phyloP scores from a whole-genome alignment of 2,797 vertebrate species.

The Sebastes kiyomatsui region DNA sequence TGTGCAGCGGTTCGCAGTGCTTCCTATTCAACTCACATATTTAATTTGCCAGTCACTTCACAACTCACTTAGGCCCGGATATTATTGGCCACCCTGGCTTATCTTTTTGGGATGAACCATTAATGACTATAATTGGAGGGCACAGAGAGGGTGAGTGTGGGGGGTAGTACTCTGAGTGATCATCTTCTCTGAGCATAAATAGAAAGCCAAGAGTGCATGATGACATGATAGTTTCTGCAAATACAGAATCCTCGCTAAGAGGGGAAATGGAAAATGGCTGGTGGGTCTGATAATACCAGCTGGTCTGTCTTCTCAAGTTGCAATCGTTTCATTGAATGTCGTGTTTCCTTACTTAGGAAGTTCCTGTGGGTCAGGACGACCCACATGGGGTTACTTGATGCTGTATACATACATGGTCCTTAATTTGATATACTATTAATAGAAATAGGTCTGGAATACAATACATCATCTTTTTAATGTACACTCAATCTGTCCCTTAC shows the following conservation, averaged over 20 bases:
- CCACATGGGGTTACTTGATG: background rate
- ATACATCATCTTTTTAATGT: background rate
- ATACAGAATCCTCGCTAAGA: slow-evolving; percentile 20
- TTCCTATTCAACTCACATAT: slow-evolving; percentile 25
- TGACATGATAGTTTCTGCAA: slow-evolving; percentile 35
- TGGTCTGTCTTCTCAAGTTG: slow-evolving; percentile 22
- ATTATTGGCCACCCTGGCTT: slow-evolving; percentile 30
- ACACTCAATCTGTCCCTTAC: background rate
- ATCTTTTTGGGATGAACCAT: slow-evolving; percentile 31
- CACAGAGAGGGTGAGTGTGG: background rate
- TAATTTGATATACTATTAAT: background rate
- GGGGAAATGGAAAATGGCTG: slow-evolving; percentile 8
- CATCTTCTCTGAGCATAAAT: slow-evolving; percentile 37
- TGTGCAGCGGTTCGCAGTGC: background rate
- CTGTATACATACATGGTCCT: background rate
- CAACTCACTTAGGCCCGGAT: slow-evolving; percentile 39
- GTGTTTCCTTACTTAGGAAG: slow-evolving; percentile 7
- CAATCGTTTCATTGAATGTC: slow-evolving; percentile 21
- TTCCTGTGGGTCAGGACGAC: background rate
- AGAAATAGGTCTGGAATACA: background rate
- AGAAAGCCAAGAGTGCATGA: slow-evolving; percentile 41
- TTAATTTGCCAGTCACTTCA: slow-evolving; percentile 41
- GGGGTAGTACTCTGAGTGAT: slow-evolving; percentile 10
- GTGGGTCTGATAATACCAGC: slow-evolving; percentile 16
- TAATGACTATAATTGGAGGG: slow-evolving; percentile 54